phyloP scores from a whole-genome alignment of 2,797 vertebrate genomes.

The Eospalax fontanierii region DNA sequence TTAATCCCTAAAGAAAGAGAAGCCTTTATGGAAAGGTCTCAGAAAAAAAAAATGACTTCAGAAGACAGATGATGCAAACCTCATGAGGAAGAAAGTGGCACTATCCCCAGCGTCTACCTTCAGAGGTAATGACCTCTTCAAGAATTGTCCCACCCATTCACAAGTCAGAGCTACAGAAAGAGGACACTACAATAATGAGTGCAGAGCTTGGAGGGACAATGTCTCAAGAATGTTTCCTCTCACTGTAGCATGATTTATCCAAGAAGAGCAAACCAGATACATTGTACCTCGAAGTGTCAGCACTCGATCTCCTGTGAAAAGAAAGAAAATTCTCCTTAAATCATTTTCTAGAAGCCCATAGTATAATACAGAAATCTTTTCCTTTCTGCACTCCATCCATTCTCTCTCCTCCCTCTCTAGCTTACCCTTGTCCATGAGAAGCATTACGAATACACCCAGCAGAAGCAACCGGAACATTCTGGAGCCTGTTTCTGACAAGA shows the following conservation, averaged over 20 bases:
- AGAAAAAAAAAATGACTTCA: background rate
- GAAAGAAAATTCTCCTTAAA: constrained; percentile 34
- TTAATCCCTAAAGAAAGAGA: background rate
- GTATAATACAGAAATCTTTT: background rate
- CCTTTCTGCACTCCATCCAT: background rate
- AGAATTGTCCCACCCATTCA: background rate
- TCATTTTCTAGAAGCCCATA: background rate
- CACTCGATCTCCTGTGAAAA: constrained; percentile 69
- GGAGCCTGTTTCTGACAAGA: background rate
- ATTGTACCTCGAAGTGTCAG: fast-evolving
- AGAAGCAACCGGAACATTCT: constrained; percentile 43
- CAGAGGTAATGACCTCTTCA: background rate
- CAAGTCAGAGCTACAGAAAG: background rate
- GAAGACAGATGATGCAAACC: background rate
- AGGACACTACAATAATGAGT: background rate
- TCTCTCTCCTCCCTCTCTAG: background rate
- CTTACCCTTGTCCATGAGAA: constrained; percentile 69
- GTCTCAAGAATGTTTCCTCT: background rate
- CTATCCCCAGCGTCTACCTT: background rate
- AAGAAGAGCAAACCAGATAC: constrained; percentile 40
- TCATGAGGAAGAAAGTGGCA: background rate
- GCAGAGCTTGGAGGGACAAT: background rate
- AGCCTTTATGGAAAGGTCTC: background rate
- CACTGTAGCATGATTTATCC: background rate
- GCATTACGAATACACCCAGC: constrained; percentile 1